Base-by-base conservation (phyloP, 2,113 vertebrate species). In the Takifugu flavidus region DNA sequence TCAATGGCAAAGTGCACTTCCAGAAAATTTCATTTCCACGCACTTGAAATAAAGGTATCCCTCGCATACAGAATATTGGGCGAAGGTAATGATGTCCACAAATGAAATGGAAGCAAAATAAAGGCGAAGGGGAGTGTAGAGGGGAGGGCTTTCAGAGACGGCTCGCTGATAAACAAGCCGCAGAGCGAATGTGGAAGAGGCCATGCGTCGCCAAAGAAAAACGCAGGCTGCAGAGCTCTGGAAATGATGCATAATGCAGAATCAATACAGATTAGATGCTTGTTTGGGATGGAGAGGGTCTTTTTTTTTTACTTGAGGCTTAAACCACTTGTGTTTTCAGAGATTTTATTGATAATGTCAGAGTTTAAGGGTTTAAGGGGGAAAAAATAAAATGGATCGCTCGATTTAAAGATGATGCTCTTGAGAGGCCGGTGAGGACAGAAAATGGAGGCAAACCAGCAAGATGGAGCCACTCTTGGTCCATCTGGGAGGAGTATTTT, bases 191-290 rank as follows among this genome's bases (percentile, higher is more conserved):
- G 54, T 42, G 54, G 62, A 67, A 65, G 67, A 62, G 62, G 64
- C 56, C 53, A 25, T 77, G 82, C 86, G 13, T 45, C 85, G 70
- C 46, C 53, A 54, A 85, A 72, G 73, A 62, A 72, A 74, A 82
- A 79, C 13, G 64, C 53, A 77, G 57, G 59, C 76, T 61, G 67
- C 72, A 68, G 68, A 78, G 80, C 72, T 12, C 64, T 71, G 61
- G 56, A 84, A 80, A 68, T 25, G 70, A 74, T 74, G 72, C 60
- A 56, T 70, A 82, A 80, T 65, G 67, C 65, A 13, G 29, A 82
- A 87, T 89, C 86, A 78, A 89, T 89, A 86, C 56, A 79, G 82
- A 89, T 88, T 82, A 88, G 85, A 80, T 62, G 53, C 76, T 82
- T 72, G 70, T 87, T 86, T 77, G 74, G 64, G 78, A 70, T 59